Percentiles rank a stretch among this genome's conserved stretches.
Conservation (phyloP, 2,113 vertebrate genomes). For the Myotis yumanensis region DNA sequence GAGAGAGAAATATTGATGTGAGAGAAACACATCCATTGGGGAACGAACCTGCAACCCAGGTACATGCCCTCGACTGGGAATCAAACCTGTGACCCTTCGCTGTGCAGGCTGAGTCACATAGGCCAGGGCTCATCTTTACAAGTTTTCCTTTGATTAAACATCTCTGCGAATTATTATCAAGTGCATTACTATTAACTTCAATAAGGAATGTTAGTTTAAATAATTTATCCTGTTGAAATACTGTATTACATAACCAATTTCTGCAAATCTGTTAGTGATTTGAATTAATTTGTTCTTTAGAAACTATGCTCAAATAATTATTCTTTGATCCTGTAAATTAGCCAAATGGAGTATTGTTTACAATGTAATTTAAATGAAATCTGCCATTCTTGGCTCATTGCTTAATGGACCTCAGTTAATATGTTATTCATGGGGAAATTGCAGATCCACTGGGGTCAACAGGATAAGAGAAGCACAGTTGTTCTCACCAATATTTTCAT, state of each 20-base stretch:
- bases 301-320: constrained; percentile 67
- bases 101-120: no score
- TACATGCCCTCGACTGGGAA: no score
- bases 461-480: not conserved
- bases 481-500: constrained; percentile 27
- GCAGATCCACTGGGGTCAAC: not conserved
- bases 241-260: constrained; percentile 61
- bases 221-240: constrained; percentile 62
- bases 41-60: no score
- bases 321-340: constrained; percentile 72
- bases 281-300: constrained; percentile 68
- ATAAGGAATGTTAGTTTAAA: constrained; percentile 58
- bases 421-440: not conserved
- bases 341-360: constrained; percentile 70
- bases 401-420: constrained; percentile 54
- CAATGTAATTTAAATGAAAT: constrained; percentile 67
- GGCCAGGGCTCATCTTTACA: not conserved
- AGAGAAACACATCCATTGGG: no score
- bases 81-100: no score
- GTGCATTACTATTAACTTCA: constrained; percentile 59
- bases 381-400: constrained; percentile 41
- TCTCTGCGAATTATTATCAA: constrained; percentile 64
- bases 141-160: constrained; percentile 49
- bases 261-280: constrained; percentile 67
- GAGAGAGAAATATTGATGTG: no score